A percentile compares a stretch with the other conserved stretches of the same genome.
Evolutionary conservation across 2,113 vertebrate species (phyloP).

Genomic region (Sminthopsis crassicaudata): DNA sequence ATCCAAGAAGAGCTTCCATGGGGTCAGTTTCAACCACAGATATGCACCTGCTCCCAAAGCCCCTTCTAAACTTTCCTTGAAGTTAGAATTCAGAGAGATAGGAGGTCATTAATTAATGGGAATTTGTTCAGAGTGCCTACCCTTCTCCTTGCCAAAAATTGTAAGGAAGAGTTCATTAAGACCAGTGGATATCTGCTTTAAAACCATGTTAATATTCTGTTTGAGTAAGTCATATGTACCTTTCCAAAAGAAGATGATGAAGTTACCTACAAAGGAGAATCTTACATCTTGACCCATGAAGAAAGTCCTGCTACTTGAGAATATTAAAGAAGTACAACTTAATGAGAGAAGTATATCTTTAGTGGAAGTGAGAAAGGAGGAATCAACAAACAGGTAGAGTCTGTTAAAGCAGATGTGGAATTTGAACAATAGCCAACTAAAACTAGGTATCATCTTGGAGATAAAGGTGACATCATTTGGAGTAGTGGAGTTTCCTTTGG

Average conservation of each 20-base stretch:
- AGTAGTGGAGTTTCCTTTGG: not conserved
- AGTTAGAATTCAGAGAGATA: not conserved
- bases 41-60: not conserved
- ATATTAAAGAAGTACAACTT: not conserved
- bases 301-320: not conserved
- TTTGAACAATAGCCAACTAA: not conserved
- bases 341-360: not conserved
- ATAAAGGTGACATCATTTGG: not conserved
- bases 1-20: constrained; percentile 4
- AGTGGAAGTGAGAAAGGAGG: not conserved
- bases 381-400: not conserved
- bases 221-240: not conserved
- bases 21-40: constrained; percentile 1
- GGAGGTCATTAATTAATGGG: not conserved
- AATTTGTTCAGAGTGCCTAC: not conserved
- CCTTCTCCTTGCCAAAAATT: not conserved
- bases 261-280: not conserved
- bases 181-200: not conserved
- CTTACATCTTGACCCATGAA: not conserved
- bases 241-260: not conserved
- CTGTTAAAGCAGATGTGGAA: not conserved
- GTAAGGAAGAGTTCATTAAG: not conserved
- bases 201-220: not conserved
- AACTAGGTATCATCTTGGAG: not conserved
- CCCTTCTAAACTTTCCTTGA: constrained; percentile 1